Evolutionary conservation across 1,140 invertebrate species (phyloP).

Genomic region (Brachionus koreanus): DNA sequence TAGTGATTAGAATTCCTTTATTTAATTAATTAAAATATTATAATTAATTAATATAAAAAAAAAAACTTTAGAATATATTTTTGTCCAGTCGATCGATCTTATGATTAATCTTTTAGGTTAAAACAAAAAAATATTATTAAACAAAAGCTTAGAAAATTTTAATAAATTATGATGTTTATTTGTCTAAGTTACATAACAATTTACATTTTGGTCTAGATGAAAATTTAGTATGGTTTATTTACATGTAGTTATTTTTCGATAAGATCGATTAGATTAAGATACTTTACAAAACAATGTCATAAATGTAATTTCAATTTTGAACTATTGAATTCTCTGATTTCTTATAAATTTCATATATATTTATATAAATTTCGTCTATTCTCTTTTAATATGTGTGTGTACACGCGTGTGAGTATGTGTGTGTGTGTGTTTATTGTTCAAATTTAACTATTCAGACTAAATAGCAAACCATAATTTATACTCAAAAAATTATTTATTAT

Average conservation of each 20-base stretch:
- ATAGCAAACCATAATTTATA: conserved; percentile 20
- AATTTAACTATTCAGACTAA: neutral
- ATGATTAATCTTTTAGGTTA: too few relatives aligned
- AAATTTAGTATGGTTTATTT: neutral
- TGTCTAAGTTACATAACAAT: conserved; percentile 2
- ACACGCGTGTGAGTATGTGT: neutral
- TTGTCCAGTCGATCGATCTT: too few relatives aligned
- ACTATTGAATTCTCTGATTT: neutral
- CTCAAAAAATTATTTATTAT: conserved; percentile 31
- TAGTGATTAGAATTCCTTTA: neutral
- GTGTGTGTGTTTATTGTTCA: neutral
- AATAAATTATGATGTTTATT: conserved; percentile 7
- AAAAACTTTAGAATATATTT: neutral
- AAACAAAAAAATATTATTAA: neutral
- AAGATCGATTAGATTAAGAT: neutral
- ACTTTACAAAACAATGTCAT: neutral
- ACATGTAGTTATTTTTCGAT: neutral
- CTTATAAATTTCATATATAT: neutral
- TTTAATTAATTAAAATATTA: neutral
- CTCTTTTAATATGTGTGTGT: neutral
- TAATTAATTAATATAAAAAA: neutral
- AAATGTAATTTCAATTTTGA: neutral
- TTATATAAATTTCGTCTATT: neutral
- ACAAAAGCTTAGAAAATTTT: neutral
- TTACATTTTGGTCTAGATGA: neutral